Conservation (phyloP, 2,888 invertebrate species). For the Melangyna quadrimaculata region DNA sequence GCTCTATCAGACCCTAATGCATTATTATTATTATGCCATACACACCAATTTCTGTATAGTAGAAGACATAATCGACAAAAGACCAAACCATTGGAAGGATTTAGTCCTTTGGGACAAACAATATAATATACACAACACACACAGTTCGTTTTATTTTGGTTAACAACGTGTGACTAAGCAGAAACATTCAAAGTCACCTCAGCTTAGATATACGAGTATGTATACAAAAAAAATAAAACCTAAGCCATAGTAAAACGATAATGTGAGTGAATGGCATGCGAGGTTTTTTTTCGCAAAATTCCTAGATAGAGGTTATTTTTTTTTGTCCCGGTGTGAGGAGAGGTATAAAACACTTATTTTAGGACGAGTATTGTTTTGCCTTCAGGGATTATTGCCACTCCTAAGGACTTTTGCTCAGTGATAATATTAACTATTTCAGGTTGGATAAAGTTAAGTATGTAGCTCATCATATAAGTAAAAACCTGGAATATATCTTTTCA, state of each 20-base stretch:
- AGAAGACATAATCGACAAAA: constrained; percentile 11
- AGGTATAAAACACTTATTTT: not conserved
- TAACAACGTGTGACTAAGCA: constrained; percentile 15
- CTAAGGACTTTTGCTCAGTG: not conserved
- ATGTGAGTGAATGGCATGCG: not conserved
- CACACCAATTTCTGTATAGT: not conserved
- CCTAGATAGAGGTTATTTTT: not conserved
- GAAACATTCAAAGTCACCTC: constrained; percentile 18
- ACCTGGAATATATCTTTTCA: too few relatives aligned
- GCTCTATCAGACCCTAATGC: constrained; percentile 14
- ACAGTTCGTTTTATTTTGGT: not conserved
- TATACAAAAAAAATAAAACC: not conserved
- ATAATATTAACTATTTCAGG: not conserved
- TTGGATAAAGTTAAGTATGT: not conserved
- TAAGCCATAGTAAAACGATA: constrained; percentile 3
- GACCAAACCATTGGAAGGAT: constrained; percentile 11
- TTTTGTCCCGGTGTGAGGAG: not conserved
- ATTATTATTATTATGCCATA: constrained; percentile 6
- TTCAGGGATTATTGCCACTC: not conserved
- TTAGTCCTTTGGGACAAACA: constrained; percentile 7
- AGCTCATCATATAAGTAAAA: not conserved
- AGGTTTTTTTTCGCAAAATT: not conserved
- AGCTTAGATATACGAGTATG: too few relatives aligned
- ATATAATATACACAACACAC: not conserved
- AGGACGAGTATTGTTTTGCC: not conserved